These are phyloP conservation scores for Istiophorus platypterus DNA, from an alignment of 2,113 vertebrate genomes.

Conservation along the genomic window DNA sequence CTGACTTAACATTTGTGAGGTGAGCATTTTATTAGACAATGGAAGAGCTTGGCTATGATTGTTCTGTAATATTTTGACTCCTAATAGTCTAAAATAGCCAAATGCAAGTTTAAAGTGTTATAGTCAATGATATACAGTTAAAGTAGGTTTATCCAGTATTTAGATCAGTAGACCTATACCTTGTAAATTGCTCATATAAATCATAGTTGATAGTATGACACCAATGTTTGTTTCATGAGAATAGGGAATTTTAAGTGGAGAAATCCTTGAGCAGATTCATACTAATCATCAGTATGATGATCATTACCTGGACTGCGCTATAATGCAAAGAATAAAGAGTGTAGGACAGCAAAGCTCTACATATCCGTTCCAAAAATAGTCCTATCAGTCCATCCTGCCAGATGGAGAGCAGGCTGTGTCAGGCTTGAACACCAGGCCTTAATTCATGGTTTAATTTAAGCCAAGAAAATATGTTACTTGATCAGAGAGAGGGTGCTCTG, in stretches of 20 bases:
- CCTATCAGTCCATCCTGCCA: background rate
- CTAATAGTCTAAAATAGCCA: no score
- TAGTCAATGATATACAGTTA: background rate
- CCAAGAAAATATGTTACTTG: background rate
- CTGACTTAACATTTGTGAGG: no score
- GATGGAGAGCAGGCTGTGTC: background rate
- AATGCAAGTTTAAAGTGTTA: background rate
- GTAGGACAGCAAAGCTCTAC: background rate
- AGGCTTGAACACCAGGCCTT: conserved; percentile 2
- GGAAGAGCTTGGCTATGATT: no score
- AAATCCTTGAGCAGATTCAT: background rate
- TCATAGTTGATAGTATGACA: background rate
- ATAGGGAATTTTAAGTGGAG: background rate
- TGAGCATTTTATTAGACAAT: no score
- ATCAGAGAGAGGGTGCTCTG: background rate
- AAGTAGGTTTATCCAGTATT: no score
- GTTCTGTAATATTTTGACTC: no score
- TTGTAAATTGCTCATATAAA: background rate
- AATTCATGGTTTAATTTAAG: conserved; percentile 16
- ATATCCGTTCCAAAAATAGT: background rate
- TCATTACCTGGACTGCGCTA: background rate
- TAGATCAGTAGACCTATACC: background rate
- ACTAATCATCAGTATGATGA: background rate
- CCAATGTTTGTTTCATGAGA: background rate
- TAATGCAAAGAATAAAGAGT: background rate